Percentiles rank a stretch among this genome's conserved stretches.
phyloP scores from a whole-genome alignment of 2,888 invertebrate species.

The Sialis fuliginosa region DNA sequence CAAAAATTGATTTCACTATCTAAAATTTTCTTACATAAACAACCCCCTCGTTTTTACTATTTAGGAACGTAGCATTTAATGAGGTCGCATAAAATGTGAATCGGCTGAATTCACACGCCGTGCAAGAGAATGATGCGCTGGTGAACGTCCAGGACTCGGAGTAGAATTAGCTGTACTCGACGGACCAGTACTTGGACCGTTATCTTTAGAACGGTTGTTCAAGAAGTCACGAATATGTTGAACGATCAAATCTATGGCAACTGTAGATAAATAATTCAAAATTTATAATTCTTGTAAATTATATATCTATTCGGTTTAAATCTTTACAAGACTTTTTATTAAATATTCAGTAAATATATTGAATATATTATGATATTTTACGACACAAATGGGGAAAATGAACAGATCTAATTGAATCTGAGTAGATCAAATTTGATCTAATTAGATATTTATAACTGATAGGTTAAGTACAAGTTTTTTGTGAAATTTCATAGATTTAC shows the following conservation, averaged over 20 bases:
- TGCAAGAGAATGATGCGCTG: slow-evolving; percentile 13
- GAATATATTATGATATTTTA: too few species aligned
- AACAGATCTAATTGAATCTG: too few species aligned
- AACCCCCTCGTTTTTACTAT: too few species aligned
- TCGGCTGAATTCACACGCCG: slow-evolving; percentile 15
- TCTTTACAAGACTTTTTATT: background rate
- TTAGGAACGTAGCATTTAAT: slow-evolving; percentile 8
- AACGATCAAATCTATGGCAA: slow-evolving; percentile 93
- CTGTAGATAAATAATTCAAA: slow-evolving; percentile 40
- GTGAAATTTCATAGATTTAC: too few species aligned
- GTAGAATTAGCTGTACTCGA: slow-evolving; percentile 1
- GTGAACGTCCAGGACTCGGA: slow-evolving; percentile 8
- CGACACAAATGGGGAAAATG: too few species aligned
- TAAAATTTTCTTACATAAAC: too few species aligned
- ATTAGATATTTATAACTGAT: too few species aligned
- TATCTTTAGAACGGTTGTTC: slow-evolving; percentile 31
- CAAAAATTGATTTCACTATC: too few species aligned
- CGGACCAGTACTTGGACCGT: slow-evolving; percentile 11
- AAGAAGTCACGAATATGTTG: slow-evolving; percentile 91
- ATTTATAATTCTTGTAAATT: background rate
- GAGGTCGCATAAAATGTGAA: slow-evolving; percentile 16
- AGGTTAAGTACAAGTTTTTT: too few species aligned
- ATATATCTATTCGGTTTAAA: background rate
- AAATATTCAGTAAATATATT: too few species aligned
- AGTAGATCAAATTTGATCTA: too few species aligned